phyloP scores from a whole-genome alignment of 2,113 vertebrate species.

The Elaphurus davidianus region DNA sequence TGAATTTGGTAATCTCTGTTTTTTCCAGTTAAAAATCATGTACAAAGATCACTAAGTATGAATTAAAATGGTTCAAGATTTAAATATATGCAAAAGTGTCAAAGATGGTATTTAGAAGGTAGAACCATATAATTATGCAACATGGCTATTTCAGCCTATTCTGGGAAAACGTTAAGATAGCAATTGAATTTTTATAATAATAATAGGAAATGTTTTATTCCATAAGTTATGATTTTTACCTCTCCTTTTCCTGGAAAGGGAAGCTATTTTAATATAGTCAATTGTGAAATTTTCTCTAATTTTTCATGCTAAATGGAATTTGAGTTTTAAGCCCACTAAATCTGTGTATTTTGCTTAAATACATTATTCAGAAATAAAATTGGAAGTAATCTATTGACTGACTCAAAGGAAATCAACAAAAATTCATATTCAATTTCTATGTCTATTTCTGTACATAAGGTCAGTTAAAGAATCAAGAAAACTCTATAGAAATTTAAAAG shows the following conservation, averaged over 20 bases:
- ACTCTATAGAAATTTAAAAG: constrained; percentile 28
- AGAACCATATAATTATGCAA: constrained; percentile 45
- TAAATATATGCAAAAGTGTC: constrained; percentile 15
- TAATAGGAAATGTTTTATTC: neutral
- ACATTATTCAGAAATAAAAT: constrained; percentile 53
- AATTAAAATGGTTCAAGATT: constrained; percentile 27
- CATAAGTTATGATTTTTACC: neutral
- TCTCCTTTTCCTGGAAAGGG: neutral
- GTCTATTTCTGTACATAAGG: constrained; percentile 16
- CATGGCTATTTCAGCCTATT: constrained; percentile 20
- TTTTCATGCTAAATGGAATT: neutral
- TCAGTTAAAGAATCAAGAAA: constrained; percentile 41
- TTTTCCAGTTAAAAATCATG: constrained; percentile 52
- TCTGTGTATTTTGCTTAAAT: constrained; percentile 39
- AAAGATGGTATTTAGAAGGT: constrained; percentile 37
- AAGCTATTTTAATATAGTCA: constrained; percentile 17
- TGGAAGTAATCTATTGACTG: constrained; percentile 5
- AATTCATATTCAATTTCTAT: neutral
- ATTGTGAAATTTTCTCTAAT: neutral
- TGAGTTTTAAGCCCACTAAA: constrained; percentile 2
- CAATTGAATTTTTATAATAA: constrained; percentile 27
- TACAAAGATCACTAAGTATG: neutral
- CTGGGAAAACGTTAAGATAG: neutral
- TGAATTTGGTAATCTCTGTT: constrained; percentile 24
- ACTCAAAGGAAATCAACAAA: neutral